These are phyloP conservation scores for Hydractinia echinata DNA, from an alignment of 30 jellyfish, hydroid and myxozoan genomes.

Conservation along the genomic window DNA sequence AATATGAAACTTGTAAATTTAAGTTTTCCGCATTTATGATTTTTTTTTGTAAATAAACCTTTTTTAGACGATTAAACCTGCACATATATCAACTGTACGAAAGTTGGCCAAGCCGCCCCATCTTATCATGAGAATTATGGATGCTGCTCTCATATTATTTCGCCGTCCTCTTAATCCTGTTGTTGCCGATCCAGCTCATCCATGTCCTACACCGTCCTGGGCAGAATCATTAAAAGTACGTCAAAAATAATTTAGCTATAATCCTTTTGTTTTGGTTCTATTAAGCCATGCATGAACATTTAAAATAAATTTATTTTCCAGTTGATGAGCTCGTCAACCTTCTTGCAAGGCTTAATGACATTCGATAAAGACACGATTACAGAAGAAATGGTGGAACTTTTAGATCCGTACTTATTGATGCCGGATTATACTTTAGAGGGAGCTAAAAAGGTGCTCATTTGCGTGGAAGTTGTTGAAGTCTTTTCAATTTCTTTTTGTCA, in stretches of 20 bases:
- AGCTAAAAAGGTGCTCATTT: slow-evolving; percentile 63
- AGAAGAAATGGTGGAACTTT: slow-evolving; percentile 91
- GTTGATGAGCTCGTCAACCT: slow-evolving; percentile 91
- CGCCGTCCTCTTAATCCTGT: slow-evolving; percentile 48
- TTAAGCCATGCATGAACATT: not conserved
- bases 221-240: slow-evolving; percentile 85
- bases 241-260: not conserved
- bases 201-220: slow-evolving; percentile 92
- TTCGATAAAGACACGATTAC: slow-evolving; percentile 90
- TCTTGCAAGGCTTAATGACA: slow-evolving; percentile 74
- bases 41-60: not conserved
- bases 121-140: slow-evolving; percentile 96
- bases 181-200: slow-evolving; percentile 66
- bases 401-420: slow-evolving; percentile 70
- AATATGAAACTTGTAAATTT: not conserved
- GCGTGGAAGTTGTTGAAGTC: not conserved
- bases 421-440: slow-evolving; percentile 87
- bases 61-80: slow-evolving; percentile 90
- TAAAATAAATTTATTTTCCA: slow-evolving; percentile 3
- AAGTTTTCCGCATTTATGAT: not conserved
- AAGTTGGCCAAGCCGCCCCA: slow-evolving; percentile 97
- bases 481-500: not conserved
- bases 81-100: slow-evolving; percentile 91
- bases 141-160: slow-evolving; percentile 65
- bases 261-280: not conserved